phyloP scores from a whole-genome alignment of 1,140 invertebrate genomes.

The Drosophila ohnishii region DNA sequence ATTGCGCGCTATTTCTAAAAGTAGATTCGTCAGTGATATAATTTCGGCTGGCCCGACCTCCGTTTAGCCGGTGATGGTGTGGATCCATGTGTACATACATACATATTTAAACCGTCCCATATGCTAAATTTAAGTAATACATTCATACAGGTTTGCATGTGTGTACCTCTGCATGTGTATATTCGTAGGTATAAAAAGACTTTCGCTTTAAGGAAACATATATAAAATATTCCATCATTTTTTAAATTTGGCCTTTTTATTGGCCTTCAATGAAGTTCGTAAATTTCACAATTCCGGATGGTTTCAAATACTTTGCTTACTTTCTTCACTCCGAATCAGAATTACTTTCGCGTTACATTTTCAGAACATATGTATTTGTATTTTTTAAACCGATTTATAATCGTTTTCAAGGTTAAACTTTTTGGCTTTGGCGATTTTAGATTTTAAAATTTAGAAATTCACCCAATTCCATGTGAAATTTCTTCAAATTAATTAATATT shows the following conservation, averaged over 20 bases:
- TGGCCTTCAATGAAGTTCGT: not conserved
- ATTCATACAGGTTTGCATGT: slow-evolving; percentile 10
- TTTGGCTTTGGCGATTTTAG: not conserved
- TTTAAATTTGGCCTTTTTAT: slow-evolving; percentile 19
- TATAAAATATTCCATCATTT: slow-evolving; percentile 69
- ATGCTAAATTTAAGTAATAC: slow-evolving; percentile 15
- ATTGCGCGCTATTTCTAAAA: slow-evolving; percentile 69
- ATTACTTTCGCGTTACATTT: slow-evolving; percentile 3
- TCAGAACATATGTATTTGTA: not conserved
- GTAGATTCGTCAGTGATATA: slow-evolving; percentile 67
- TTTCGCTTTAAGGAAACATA: slow-evolving; percentile 55
- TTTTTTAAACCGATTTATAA: not conserved
- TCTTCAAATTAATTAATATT: too few species aligned
- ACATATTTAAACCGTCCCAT: slow-evolving; percentile 8
- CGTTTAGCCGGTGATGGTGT: slow-evolving; percentile 55
- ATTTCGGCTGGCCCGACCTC: slow-evolving; percentile 63
- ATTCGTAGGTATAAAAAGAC: slow-evolving; percentile 30
- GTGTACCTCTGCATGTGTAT: slow-evolving; percentile 19
- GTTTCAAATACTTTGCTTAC: too few species aligned
- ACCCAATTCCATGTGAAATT: not conserved
- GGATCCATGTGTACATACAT: slow-evolving; percentile 4
- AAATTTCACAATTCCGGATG: not conserved
- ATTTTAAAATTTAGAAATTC: not conserved
- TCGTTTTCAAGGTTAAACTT: not conserved
- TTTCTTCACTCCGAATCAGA: not conserved